Percentiles rank a stretch among this genome's conserved stretches.
phyloP scores from a whole-genome alignment of 2,797 vertebrate species.

The Gymnothorax javanicus region DNA sequence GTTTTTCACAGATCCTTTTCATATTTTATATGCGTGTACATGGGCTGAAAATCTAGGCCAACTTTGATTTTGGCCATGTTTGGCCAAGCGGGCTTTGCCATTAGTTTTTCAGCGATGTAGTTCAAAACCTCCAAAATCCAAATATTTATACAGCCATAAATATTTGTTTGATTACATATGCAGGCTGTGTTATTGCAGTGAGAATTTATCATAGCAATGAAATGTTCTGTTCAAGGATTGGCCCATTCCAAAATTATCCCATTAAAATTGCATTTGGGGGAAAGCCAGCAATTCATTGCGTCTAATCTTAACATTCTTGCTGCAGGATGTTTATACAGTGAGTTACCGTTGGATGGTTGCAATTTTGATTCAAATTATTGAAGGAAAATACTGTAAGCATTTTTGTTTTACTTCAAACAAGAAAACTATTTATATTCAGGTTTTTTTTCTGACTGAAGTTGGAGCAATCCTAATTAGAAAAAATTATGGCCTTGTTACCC shows the following conservation, averaged over 20 bases:
- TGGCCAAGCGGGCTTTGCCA: no score
- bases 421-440: constrained; percentile 1
- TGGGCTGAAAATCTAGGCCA: no score
- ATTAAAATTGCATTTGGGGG: not conserved
- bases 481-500: not conserved
- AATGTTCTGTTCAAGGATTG: not conserved
- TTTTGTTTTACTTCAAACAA: not conserved
- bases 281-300: not conserved
- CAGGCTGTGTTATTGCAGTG: not conserved
- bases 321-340: constrained; percentile 13
- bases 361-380: not conserved
- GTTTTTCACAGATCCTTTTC: no score
- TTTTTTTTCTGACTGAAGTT: not conserved
- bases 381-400: not conserved
- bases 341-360: not conserved
- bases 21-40: no score
- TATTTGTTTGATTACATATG: not conserved
- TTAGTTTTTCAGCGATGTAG: not conserved
- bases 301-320: constrained; percentile 15
- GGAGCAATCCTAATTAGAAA: not conserved
- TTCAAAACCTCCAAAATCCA: not conserved
- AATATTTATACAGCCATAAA: not conserved
- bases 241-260: not conserved
- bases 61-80: no score
- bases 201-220: not conserved